Evolutionary conservation across 1,140 invertebrate species (phyloP).

Genomic region (Diachasma alloeum): DNA sequence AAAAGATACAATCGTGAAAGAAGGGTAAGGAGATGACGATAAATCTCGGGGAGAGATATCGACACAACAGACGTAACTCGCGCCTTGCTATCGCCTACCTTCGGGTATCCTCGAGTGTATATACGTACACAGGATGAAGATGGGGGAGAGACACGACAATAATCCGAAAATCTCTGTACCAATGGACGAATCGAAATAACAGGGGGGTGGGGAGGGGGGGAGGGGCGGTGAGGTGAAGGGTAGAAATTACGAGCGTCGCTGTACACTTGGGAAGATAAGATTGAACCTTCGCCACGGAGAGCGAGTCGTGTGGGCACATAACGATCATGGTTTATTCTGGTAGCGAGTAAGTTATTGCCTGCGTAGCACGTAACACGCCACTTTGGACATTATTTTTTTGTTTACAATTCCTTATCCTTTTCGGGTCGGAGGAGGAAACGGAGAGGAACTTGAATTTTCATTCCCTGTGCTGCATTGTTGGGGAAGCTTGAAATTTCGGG

Average conservation of each 20-base stretch:
- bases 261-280: slow-evolving; percentile 24
- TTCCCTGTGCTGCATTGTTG: neutral
- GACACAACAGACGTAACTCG: slow-evolving; percentile 25
- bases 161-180: slow-evolving; percentile 27
- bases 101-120: neutral
- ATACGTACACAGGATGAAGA: no score
- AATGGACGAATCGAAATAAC: slow-evolving; percentile 13
- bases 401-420: neutral
- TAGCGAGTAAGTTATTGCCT: slow-evolving; percentile 32
- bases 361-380: slow-evolving; percentile 29
- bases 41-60: slow-evolving; percentile 18
- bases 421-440: no score
- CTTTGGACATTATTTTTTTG: slow-evolving; percentile 12
- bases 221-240: neutral
- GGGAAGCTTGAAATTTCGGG: no score
- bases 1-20: neutral
- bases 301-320: slow-evolving; percentile 29
- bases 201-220: neutral
- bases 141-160: neutral
- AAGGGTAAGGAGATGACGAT: neutral
- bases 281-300: slow-evolving; percentile 26
- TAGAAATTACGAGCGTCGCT: slow-evolving; percentile 20
- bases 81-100: slow-evolving; percentile 17
- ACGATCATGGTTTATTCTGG: slow-evolving; percentile 34
- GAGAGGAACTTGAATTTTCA: no score